These are phyloP conservation scores for Tiliqua scincoides DNA, from an alignment of 2,113 vertebrate genomes.

Conservation along the genomic window DNA sequence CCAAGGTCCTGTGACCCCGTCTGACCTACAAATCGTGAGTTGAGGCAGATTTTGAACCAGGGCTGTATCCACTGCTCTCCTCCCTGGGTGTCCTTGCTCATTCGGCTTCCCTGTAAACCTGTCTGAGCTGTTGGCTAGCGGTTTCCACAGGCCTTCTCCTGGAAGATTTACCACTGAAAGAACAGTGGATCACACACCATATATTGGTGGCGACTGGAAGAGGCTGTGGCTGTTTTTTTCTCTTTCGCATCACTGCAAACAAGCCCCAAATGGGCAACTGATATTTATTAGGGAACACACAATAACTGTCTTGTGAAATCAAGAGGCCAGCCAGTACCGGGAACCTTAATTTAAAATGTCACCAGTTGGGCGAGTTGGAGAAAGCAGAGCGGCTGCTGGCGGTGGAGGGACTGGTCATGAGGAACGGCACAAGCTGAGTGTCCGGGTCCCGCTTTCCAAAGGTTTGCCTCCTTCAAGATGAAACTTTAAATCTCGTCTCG, in stretches of 20 bases:
- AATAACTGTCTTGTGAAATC: slow-evolving; percentile 67
- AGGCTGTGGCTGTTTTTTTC: background rate
- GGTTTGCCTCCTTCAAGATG: background rate
- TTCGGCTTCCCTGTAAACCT: rapidly evolving
- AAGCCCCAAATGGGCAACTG: slow-evolving; percentile 31
- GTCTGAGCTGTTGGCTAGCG: rapidly evolving
- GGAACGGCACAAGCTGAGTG: rapidly evolving
- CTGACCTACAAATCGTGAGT: too few species aligned
- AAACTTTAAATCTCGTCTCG: background rate
- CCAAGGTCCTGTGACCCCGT: too few species aligned
- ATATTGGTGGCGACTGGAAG: slow-evolving; percentile 13
- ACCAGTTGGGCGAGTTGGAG: slow-evolving; percentile 6
- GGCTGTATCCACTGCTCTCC: background rate
- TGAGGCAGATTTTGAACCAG: too few species aligned
- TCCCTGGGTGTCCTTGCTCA: background rate
- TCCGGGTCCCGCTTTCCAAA: rapidly evolving
- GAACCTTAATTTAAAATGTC: slow-evolving; percentile 69
- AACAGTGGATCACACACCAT: background rate
- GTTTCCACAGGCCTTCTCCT: rapidly evolving
- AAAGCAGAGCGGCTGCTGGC: background rate
- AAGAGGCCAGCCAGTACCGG: background rate
- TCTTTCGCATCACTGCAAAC: slow-evolving; percentile 21
- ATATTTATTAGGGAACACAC: slow-evolving; percentile 67
- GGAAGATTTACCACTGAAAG: background rate
- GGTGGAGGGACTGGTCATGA: background rate